Evolutionary conservation across 2,113 vertebrate species (phyloP), one percentile per base, ranked within the genome.

Genomic region (Pelusios castaneus): DNA sequence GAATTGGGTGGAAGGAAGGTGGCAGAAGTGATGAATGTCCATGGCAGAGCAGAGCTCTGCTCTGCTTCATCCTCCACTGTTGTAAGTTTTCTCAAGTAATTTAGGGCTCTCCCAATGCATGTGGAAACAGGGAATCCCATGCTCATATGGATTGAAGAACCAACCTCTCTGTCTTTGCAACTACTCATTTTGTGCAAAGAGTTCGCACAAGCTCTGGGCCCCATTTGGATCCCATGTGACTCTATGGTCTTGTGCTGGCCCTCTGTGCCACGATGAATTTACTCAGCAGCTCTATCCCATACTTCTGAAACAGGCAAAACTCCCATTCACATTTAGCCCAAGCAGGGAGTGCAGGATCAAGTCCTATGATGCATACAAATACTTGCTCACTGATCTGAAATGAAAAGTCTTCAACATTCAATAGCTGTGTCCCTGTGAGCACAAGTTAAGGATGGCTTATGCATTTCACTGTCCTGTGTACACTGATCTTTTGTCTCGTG

Each of bases 381-480:
- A 76, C 43, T 45, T 76, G 41, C 41, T 76, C 25, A 76, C 27
- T 45, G 73, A 10, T 45, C 22, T 76, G 24, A 13, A 22, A 45
- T 43, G 73, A 45, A 76, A 76, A 76, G 13, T 7, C 73, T 41
- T 76, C 73, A 45, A 16, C 43, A 8, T 76, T 29, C 43, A 76
- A 76, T 45, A 76, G 63, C n/a, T 70, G 63, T 9, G 19, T 70
- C 19, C 63, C 63, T 22, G 9, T 10, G n/a, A 70, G 21, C n/a
- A 10, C 19, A 67, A 21, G 63, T 34, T 38, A 38, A 70, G 63
- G 17, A n/a, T 70, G 63, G n/a, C 34, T 85, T 25, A 29, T 80
- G 75, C 34, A 38, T 0, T 1, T 49, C 27, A 16, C 80, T 84
- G 54, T 34, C 10, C 41, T 0, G 0, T 2, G 22, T 3, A 14